A percentile compares a stretch with the other conserved stretches of the same genome.
These are phyloP conservation scores for Ochotona princeps DNA, from an alignment of 2,113 vertebrate species.

Conservation along the genomic window DNA sequence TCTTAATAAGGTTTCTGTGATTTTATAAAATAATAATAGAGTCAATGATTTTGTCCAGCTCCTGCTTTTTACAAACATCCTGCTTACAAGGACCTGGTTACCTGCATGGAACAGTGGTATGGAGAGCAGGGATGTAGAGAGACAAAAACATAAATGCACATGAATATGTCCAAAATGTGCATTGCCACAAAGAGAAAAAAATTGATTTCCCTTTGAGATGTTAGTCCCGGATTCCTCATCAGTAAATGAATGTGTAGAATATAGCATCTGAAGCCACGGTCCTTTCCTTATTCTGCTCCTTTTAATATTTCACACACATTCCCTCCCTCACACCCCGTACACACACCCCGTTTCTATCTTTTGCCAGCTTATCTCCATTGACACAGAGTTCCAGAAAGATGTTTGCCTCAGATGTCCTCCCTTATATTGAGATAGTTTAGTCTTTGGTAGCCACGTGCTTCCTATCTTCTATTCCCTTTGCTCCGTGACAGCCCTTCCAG, in stretches of 20 bases:
- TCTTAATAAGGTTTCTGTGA: not conserved
- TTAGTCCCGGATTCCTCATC: slow-evolving; percentile 7
- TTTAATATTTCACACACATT: not conserved
- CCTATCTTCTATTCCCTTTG: not conserved
- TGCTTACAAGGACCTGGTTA: not conserved
- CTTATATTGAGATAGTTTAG: not conserved
- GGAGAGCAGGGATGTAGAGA: not conserved
- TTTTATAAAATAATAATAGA: slow-evolving; percentile 31
- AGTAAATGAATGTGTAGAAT: not conserved
- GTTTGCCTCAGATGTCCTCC: not conserved
- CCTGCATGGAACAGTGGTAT: not conserved
- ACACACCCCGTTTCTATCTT: not conserved
- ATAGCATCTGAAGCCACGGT: not conserved
- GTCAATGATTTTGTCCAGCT: not conserved
- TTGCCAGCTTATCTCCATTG: not conserved
- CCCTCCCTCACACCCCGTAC: not conserved
- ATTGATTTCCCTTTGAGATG: not conserved
- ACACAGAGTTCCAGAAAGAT: not conserved
- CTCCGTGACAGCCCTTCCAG: not conserved
- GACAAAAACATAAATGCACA: not conserved
- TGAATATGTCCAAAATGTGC: slow-evolving; percentile 20
- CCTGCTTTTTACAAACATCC: not conserved
- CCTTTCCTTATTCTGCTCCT: not conserved
- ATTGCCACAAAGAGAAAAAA: slow-evolving; percentile 1
- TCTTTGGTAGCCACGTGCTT: not conserved